Percentiles rank a stretch among this genome's conserved stretches.
These are phyloP conservation scores for Oscheius sp. DNA, from an alignment of 2,888 invertebrate genomes.

Conservation along the genomic window DNA sequence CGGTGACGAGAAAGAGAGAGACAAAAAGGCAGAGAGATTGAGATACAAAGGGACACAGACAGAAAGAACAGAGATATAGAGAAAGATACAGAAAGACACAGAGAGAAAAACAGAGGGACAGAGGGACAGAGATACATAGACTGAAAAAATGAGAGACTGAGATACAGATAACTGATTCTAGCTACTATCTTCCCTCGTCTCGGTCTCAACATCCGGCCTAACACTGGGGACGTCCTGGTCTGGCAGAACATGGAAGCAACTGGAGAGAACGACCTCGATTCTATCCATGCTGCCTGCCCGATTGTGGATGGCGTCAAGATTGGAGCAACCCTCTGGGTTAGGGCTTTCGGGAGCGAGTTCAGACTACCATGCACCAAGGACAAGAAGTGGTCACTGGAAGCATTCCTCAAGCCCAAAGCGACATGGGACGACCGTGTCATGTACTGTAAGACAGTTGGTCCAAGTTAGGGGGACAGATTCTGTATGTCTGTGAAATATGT, in stretches of 20 bases:
- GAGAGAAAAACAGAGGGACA: no score
- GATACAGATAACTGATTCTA: not conserved
- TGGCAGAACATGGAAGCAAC: constrained; percentile 29
- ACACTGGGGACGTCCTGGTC: constrained; percentile 30
- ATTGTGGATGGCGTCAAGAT: constrained; percentile 37
- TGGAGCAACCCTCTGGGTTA: constrained; percentile 35
- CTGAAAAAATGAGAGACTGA: no score
- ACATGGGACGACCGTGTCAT: not conserved
- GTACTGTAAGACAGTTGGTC: constrained; percentile 17
- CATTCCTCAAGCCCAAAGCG: constrained; percentile 14
- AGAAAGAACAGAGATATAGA: no score
- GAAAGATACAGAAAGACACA: no score
- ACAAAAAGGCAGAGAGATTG: no score
- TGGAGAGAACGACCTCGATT: constrained; percentile 7
- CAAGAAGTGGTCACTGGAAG: constrained; percentile 10
- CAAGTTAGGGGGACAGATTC: not conserved
- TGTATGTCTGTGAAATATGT: no score
- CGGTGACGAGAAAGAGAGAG: no score
- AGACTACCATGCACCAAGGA: constrained; percentile 2
- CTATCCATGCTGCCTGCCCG: constrained; percentile 37
- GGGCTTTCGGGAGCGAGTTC: constrained; percentile 30
- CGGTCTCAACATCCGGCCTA: constrained; percentile 29
- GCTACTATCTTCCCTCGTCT: constrained; percentile 35
- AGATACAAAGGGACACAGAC: no score
- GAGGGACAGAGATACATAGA: no score